Evolutionary conservation across 1,140 invertebrate genomes (phyloP).

Genomic region (Stratiolaelaps scimitus): DNA sequence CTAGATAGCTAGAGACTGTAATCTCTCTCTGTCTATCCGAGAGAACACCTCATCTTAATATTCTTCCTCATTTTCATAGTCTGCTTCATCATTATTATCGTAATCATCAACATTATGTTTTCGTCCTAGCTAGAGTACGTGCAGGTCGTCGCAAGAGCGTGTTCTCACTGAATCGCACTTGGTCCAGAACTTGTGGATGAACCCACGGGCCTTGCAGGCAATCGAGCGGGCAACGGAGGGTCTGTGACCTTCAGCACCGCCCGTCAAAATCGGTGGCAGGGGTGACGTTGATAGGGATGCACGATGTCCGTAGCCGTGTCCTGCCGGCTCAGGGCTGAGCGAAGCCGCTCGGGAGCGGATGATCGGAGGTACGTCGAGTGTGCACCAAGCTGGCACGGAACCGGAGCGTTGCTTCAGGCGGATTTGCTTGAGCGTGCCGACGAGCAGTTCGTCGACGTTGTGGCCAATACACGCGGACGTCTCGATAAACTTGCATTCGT

Average conservation of each 20-base stretch:
- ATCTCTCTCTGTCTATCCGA: too few relatives aligned
- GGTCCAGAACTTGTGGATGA: slow-evolving; percentile 25
- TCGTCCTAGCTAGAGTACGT: neutral
- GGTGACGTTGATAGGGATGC: slow-evolving; percentile 7
- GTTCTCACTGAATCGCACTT: slow-evolving; percentile 23
- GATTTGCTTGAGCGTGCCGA: slow-evolving; percentile 77
- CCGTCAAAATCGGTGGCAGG: neutral
- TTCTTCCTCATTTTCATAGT: too few relatives aligned
- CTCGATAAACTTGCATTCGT: slow-evolving; percentile 86
- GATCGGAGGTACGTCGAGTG: slow-evolving; percentile 15
- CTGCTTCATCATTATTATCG: too few relatives aligned
- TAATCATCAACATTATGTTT: too few relatives aligned
- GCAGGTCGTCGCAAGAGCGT: slow-evolving; percentile 3
- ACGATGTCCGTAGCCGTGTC: neutral
- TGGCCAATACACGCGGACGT: slow-evolving; percentile 83
- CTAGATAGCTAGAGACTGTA: too few relatives aligned
- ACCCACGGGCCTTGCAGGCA: slow-evolving; percentile 15
- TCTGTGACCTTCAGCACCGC: neutral
- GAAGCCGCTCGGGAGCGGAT: slow-evolving; percentile 24
- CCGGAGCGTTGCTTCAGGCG: slow-evolving; percentile 48
- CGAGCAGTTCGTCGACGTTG: slow-evolving; percentile 79
- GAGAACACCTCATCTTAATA: too few relatives aligned
- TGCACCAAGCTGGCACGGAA: slow-evolving; percentile 33
- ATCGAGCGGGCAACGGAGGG: slow-evolving; percentile 11
- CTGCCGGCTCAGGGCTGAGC: slow-evolving; percentile 2